Evolutionary conservation across 2,888 invertebrate genomes (phyloP).

Genomic region (Tryphoninae sp.): DNA sequence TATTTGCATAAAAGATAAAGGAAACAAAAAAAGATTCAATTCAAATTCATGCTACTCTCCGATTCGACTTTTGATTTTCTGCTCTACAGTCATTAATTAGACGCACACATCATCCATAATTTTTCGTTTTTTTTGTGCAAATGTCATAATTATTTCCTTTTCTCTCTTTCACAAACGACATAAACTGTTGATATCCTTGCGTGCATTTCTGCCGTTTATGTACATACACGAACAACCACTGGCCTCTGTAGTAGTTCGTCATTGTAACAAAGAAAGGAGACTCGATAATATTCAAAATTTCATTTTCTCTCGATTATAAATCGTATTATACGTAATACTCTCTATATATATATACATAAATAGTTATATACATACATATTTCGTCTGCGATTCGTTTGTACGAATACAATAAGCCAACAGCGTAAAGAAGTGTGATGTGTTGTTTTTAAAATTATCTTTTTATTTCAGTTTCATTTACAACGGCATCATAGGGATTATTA

Average conservation of each 20-base stretch:
- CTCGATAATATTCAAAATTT: slow-evolving; percentile 27
- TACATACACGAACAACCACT: slow-evolving; percentile 66
- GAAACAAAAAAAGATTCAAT: neutral
- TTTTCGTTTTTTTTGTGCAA: slow-evolving; percentile 32
- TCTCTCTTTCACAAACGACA: slow-evolving; percentile 28
- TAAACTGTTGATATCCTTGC: slow-evolving; percentile 36
- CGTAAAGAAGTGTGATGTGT: slow-evolving; percentile 45
- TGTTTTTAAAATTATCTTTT: slow-evolving; percentile 9
- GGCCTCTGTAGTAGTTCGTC: slow-evolving; percentile 76
- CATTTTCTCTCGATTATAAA: slow-evolving; percentile 23
- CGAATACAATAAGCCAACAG: slow-evolving; percentile 39
- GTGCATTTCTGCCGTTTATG: slow-evolving; percentile 61
- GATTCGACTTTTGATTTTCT: slow-evolving; percentile 25
- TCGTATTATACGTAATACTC: neutral
- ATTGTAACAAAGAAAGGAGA: slow-evolving; percentile 25
- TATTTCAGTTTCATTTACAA: slow-evolving; percentile 7
- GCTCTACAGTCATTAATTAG: slow-evolving; percentile 40
- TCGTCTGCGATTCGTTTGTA: slow-evolving; percentile 23
- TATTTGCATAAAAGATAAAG: neutral
- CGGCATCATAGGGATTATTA: neutral
- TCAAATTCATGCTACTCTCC: neutral
- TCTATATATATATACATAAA: slow-evolving; percentile 12
- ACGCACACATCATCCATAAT: slow-evolving; percentile 33
- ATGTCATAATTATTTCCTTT: slow-evolving; percentile 37
- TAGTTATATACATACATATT: slow-evolving; percentile 17